These are phyloP conservation scores for Cetoscarus ocellatus DNA, from an alignment of 2,797 vertebrate species.

Conservation along the genomic window DNA sequence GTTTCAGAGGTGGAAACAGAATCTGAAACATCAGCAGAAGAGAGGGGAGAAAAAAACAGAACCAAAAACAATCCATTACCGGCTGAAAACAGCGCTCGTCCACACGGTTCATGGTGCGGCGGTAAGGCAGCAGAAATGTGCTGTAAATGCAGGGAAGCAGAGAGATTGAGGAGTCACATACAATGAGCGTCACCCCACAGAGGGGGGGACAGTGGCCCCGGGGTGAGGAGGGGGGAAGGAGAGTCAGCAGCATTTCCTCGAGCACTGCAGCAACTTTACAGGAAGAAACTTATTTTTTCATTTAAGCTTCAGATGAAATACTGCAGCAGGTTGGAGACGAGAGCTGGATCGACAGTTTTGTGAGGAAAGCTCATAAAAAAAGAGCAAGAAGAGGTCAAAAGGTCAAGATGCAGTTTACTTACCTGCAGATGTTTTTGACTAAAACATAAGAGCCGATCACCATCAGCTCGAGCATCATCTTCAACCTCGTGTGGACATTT, in stretches of 20 bases:
- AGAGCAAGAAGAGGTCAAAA: too few species aligned
- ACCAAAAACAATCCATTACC: constrained; percentile 81
- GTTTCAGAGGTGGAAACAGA: constrained; percentile 42
- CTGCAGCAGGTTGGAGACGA: not conserved
- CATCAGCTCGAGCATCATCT: too few species aligned
- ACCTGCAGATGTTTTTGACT: too few species aligned
- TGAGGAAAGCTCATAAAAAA: too few species aligned
- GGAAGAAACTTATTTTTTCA: constrained; percentile 8
- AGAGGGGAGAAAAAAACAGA: constrained; percentile 25
- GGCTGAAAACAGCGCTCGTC: constrained; percentile 78
- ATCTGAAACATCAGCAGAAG: constrained; percentile 57
- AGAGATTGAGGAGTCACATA: constrained; percentile 87
- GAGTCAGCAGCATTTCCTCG: constrained; percentile 46
- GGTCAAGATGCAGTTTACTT: too few species aligned
- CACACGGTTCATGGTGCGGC: constrained; percentile 75
- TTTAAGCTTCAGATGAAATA: not conserved
- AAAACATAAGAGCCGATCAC: too few species aligned
- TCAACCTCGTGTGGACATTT: too few species aligned
- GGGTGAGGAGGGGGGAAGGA: constrained; percentile 5
- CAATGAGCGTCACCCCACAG: constrained; percentile 79
- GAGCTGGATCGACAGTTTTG: too few species aligned
- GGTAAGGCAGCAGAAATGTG: constrained; percentile 80
- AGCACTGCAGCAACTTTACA: constrained; percentile 55
- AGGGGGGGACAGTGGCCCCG: constrained; percentile 52
- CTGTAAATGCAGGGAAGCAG: constrained; percentile 85